Evolutionary conservation across 2,797 vertebrate species (phyloP).

Genomic region (Acanthis flammea): DNA sequence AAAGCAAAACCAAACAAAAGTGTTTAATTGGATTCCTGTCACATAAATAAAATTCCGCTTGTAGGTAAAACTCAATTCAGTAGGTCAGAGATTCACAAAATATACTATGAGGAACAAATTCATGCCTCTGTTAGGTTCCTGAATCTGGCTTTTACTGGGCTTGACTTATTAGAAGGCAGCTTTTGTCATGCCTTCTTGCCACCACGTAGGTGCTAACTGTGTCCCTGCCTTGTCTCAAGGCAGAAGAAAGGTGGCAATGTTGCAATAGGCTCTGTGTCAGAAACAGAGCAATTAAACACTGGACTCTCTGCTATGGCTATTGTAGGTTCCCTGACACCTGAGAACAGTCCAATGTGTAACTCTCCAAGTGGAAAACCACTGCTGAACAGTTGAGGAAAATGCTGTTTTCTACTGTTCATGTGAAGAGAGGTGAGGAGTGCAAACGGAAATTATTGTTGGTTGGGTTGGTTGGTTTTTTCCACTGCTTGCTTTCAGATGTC

Average conservation of each 20-base stretch:
- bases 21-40: background rate
- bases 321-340: background rate
- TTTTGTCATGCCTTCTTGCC: background rate
- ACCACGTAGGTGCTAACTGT: background rate
- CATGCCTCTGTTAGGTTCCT: background rate
- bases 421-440: background rate
- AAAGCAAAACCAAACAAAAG: background rate
- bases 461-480: fast-evolving
- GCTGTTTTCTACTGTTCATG: background rate
- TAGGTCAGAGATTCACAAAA: background rate
- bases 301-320: background rate
- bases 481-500: background rate
- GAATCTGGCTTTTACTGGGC: background rate
- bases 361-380: background rate
- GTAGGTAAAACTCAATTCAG: background rate
- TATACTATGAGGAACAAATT: background rate
- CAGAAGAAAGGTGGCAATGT: background rate
- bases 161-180: background rate
- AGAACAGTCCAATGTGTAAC: background rate
- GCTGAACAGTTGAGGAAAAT: background rate
- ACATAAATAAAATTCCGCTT: background rate
- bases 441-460: background rate
- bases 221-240: background rate
- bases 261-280: background rate
- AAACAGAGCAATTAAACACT: background rate